Base-by-base conservation (phyloP, 2,797 vertebrate genomes). In the Rousettus madagascariensis region DNA sequence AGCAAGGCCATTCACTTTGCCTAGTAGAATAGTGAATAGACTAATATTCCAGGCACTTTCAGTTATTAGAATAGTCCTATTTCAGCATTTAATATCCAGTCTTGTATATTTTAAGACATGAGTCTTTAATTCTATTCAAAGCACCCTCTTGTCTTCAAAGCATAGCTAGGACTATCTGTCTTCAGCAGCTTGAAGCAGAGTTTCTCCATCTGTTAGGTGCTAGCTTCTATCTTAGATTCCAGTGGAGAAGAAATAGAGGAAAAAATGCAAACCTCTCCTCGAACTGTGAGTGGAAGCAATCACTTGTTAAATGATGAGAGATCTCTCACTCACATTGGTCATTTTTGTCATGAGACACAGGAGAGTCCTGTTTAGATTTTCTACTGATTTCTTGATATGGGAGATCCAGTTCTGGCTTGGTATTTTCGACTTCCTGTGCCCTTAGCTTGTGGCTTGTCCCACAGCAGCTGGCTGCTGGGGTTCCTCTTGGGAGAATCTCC, bases 71-170 rank as follows among this genome's bases (percentile, higher is more conserved):
- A 84, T 12, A 84, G 59, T 74, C 22, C 65, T 69, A 2, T 92
- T 86, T 95, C 33, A 74, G 22, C n/a, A 43, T 75, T 75, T 84
- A 90, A 69, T 16, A 63, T 61, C 9, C 41, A 83, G 9, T 51
- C 41, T 85, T 80, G 2, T 26, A 36, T 80, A 77, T 90, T 92
- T 90, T 96, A 86, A 87, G 65, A 74, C 24, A 83, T 57, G 22
- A 65, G 13, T 41, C 51, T 90, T 49, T 89, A 90, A 75, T 33
- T 79, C 6, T 24, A 28, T 75, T 59, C 41, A 69, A 89, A 71
- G 33, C 49, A 69, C 22, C 79, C 22, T 66, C 13, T 86, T 59
- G 17, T 85, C 24, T 49, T 87, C 11, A 82, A 84, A 87, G 36
- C 51, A 55, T 28, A 86, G 19, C 22, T 72, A n/a, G 43, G 55